Base-by-base conservation (phyloP, 2,797 vertebrate species). In the Rhinophrynus dorsalis region DNA sequence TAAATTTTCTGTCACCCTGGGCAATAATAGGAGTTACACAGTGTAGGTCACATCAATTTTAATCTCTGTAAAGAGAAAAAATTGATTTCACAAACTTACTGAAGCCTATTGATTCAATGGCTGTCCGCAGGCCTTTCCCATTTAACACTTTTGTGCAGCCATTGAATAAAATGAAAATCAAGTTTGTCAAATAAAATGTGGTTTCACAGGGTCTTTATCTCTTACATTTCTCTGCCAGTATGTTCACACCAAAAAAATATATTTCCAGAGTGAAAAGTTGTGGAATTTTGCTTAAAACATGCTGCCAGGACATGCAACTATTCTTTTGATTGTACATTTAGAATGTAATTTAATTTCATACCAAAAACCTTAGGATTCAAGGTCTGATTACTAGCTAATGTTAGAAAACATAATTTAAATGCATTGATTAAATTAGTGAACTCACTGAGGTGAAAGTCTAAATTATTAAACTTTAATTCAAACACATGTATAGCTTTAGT, bases 41-140 rank as follows among this genome's bases (percentile, higher is more conserved):
- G 79, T 73, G 76, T 13, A 54, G 6, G 77, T 76, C 79, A 77
- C 80, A 84, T 87, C 84, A 80, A 76, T 83, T 84, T 82, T 80
- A 20, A 32, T 84, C 76, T 76, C 81, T 79, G 76, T 81, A 72
- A 84, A 79, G 76, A 87, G 78, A 76, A 87, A 86, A 82, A 82
- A 86, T 86, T 82, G 83, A 89, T 88, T 88, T 84, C 74, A 78
- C 82, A 75, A 86, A 79, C 78, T 83, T 84, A 83, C 79, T 86
- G 74, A 65, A 83, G 73, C 80, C 76, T 83, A 87, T 82, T 82
- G 84, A 88, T 86, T 83, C 77, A 78, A 50, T 73, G 77, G 61
- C 76, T 77, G 76, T 84, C 84, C 76, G 70, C 78, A 80, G 75
- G 83, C 81, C 77, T 81, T 84, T 88, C 57, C 44, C 67, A 61